Conservation (phyloP, 2,113 vertebrate genomes). For the Drymodes brunneopygia region DNA sequence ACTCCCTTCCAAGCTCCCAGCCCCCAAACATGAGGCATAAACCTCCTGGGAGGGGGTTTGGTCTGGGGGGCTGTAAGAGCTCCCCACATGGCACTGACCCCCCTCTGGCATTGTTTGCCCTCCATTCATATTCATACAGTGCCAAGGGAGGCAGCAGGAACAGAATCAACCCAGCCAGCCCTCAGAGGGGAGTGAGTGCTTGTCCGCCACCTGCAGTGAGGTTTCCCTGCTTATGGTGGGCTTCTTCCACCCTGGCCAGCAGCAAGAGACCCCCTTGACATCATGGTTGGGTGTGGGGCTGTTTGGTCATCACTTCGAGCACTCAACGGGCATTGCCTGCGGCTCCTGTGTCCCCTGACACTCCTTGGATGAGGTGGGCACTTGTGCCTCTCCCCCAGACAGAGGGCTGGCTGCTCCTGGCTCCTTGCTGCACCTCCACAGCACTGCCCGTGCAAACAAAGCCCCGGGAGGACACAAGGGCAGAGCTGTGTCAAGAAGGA, state of each 20-base stretch:
- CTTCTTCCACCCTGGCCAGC: background rate
- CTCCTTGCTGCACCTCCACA: background rate
- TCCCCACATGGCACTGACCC: background rate
- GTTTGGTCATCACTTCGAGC: accelerated
- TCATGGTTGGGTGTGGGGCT: too few species aligned
- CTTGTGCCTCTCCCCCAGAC: background rate
- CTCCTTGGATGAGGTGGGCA: too few species aligned
- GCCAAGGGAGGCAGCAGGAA: background rate
- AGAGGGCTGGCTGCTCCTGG: background rate
- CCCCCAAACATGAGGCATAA: background rate
- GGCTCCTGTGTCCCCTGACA: background rate
- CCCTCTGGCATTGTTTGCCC: background rate
- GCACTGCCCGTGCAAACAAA: background rate
- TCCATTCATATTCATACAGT: too few species aligned
- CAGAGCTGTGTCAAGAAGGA: background rate
- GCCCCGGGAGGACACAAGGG: background rate
- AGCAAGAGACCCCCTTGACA: accelerated
- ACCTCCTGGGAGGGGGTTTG: background rate
- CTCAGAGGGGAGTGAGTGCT: background rate
- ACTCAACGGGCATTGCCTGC: background rate
- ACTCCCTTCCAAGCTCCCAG: background rate
- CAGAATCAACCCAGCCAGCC: background rate
- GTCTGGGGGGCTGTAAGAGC: background rate
- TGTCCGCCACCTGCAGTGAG: background rate
- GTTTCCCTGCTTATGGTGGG: too few species aligned